Evolutionary conservation across 2,113 vertebrate species (phyloP).

Genomic region (Isurus oxyrinchus): DNA sequence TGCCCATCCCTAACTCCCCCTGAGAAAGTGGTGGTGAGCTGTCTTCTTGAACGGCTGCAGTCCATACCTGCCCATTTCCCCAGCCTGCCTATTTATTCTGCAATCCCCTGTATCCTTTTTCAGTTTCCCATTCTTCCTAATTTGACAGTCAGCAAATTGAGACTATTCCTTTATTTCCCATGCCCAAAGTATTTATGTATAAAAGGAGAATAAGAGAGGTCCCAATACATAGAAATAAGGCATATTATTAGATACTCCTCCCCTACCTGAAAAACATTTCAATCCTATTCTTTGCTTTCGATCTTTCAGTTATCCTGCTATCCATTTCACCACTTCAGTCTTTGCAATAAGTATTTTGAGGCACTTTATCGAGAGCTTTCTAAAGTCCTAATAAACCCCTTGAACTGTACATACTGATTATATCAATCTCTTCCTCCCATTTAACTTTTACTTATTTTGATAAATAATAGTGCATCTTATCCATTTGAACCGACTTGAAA

Average conservation of each 20-base stretch:
- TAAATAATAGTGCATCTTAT: not conserved
- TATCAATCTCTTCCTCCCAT: not conserved
- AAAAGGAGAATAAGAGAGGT: too few species aligned
- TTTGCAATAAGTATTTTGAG: not conserved
- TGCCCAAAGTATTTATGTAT: too few species aligned
- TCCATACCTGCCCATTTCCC: too few species aligned
- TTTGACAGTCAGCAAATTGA: too few species aligned
- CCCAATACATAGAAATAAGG: too few species aligned
- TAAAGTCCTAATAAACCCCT: not conserved
- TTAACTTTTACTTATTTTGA: not conserved
- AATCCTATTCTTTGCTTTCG: not conserved
- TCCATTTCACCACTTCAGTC: not conserved
- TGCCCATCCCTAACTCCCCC: too few species aligned
- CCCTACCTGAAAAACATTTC: not conserved
- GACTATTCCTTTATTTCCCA: too few species aligned
- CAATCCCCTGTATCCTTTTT: too few species aligned
- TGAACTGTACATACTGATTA: not conserved
- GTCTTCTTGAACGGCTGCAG: too few species aligned
- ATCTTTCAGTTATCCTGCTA: not conserved
- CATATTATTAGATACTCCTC: not conserved
- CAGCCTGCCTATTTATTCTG: too few species aligned
- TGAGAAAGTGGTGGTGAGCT: too few species aligned
- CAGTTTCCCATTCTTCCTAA: too few species aligned
- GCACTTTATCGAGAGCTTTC: not conserved
- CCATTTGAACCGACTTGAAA: not conserved